Percentiles rank a stretch among this genome's conserved stretches.
These are phyloP conservation scores for Drosophila melanocephala DNA, from an alignment of 2,888 invertebrate genomes.

Conservation along the genomic window DNA sequence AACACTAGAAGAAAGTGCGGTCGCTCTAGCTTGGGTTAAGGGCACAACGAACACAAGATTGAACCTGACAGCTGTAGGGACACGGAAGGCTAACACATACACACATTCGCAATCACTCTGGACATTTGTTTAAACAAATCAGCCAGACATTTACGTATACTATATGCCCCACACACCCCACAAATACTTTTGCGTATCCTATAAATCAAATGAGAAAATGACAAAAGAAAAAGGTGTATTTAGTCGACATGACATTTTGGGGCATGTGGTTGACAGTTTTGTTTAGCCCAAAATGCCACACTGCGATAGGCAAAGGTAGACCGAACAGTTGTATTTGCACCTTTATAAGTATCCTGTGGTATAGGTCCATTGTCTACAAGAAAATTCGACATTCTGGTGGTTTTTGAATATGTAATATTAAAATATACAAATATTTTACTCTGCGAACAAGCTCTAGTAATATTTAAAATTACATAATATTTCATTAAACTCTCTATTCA, in stretches of 20 bases:
- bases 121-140: conserved; percentile 65
- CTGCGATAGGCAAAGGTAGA: conserved; percentile 25
- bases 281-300: conserved; percentile 16
- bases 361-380: neutral
- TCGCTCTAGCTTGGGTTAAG: conserved; percentile 52
- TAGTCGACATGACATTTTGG: conserved; percentile 62
- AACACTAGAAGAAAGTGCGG: conserved; percentile 64
- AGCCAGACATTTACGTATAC: conserved; percentile 53
- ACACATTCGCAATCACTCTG: conserved; percentile 12
- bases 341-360: neutral
- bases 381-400: no score
- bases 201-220: conserved; percentile 74
- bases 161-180: conserved; percentile 21
- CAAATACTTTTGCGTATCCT: conserved; percentile 60
- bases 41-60: conserved; percentile 59
- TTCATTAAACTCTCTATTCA: neutral
- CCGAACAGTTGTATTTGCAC: conserved; percentile 11
- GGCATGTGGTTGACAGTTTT: conserved; percentile 51
- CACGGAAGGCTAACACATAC: conserved; percentile 36
- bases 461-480: neutral
- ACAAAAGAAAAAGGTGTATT: conserved; percentile 70
- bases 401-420: neutral
- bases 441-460: neutral
- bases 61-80: conserved; percentile 73
- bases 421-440: neutral